Evolutionary conservation across 2,113 vertebrate species (phyloP).

Genomic region (Gallinago undulata): DNA sequence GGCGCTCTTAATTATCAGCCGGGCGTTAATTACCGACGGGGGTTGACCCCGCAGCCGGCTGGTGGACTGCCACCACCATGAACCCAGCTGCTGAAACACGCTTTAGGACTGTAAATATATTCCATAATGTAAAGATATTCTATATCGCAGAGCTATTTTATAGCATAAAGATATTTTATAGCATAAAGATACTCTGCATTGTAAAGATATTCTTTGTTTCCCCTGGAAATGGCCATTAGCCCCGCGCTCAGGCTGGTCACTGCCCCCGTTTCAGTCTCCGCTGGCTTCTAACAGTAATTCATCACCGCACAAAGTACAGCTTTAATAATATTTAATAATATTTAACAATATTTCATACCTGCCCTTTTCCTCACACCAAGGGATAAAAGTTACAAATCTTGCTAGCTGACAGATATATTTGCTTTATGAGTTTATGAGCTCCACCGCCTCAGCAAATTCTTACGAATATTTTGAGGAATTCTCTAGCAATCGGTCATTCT

Average conservation of each 20-base stretch:
- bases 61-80: not conserved
- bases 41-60: not conserved
- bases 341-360: not conserved
- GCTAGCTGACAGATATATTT: rapidly evolving
- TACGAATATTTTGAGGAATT: not conserved
- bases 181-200: not conserved
- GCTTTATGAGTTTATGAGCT: not conserved
- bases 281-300: too few relatives aligned
- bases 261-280: not conserved
- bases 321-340: not conserved
- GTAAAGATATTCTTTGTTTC: not conserved
- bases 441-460: not conserved
- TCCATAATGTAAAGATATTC: not conserved
- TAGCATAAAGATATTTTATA: too few relatives aligned
- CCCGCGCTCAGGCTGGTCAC: not conserved
- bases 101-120: not conserved
- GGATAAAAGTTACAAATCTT: rapidly evolving
- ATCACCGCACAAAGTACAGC: not conserved
- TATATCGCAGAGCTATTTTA: not conserved
- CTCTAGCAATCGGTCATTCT: not conserved
- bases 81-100: not conserved
- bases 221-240: not conserved
- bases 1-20: not conserved
- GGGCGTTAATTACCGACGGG: too few relatives aligned
- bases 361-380: not conserved